These are phyloP conservation scores for Ellobius talpinus DNA, from an alignment of 2,113 vertebrate genomes.

Conservation along the genomic window DNA sequence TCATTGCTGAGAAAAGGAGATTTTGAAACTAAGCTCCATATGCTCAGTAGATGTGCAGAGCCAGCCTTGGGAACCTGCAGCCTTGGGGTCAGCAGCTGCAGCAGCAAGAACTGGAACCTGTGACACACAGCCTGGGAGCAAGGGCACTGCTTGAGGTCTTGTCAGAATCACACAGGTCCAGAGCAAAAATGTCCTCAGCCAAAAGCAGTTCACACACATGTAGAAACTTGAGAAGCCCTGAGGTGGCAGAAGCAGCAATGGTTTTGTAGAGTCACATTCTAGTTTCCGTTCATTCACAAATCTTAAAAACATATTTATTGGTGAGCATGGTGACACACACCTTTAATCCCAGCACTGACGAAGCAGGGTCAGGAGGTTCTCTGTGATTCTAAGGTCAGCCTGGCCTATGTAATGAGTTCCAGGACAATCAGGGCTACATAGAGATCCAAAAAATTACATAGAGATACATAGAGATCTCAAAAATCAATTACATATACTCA, in stretches of 20 bases:
- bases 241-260: not conserved
- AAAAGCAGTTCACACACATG: not conserved
- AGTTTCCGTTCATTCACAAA: conserved; percentile 18
- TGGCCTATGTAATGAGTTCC: not conserved
- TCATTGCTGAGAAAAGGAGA: conserved; percentile 31
- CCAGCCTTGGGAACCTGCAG: not conserved
- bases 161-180: not conserved
- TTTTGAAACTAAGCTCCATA: not conserved
- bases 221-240: not conserved
- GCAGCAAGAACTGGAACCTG: not conserved
- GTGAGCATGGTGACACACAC: not conserved
- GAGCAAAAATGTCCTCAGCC: not conserved
- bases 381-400: not conserved
- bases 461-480: not conserved
- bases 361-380: not conserved
- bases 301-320: not conserved
- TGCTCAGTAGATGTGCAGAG: not conserved
- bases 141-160: not conserved
- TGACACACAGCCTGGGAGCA: not conserved
- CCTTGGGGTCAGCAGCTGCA: not conserved
- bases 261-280: not conserved
- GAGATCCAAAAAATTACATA: not conserved
- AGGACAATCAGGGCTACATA: not conserved
- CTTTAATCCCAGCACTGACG: not conserved
- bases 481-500: not conserved